A percentile compares a stretch with the other conserved stretches of the same genome.
These are phyloP conservation scores for Tinea trinotella DNA, from an alignment of 2,888 invertebrate genomes.

Conservation along the genomic window DNA sequence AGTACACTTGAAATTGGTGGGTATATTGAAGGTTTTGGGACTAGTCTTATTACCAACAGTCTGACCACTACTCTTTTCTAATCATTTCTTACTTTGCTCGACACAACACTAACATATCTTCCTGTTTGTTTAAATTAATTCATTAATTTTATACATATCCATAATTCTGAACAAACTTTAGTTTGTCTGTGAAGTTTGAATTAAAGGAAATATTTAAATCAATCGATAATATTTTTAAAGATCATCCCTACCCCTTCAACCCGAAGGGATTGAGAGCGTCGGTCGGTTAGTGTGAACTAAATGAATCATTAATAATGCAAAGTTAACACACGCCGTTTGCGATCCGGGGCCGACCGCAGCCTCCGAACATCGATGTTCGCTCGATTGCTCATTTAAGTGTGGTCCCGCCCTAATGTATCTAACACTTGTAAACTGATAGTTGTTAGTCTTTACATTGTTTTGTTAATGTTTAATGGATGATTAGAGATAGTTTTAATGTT, in stretches of 20 bases:
- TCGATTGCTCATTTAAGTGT: conserved; percentile 25
- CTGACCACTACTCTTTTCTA: too few relatives aligned
- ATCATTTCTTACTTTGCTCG: too few relatives aligned
- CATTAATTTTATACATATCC: too few relatives aligned
- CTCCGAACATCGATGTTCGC: conserved; percentile 51
- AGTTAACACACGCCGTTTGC: conserved; percentile 44
- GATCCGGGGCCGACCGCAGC: conserved; percentile 33
- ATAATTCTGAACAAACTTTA: too few relatives aligned
- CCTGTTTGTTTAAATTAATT: too few relatives aligned
- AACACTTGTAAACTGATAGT: conserved; percentile 11
- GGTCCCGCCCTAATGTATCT: conserved; percentile 18
- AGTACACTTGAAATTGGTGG: too few relatives aligned
- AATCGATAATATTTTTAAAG: not conserved
- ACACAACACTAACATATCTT: too few relatives aligned
- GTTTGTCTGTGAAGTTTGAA: too few relatives aligned
- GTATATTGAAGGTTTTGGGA: too few relatives aligned
- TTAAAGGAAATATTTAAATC: not conserved
- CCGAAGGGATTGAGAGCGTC: conserved; percentile 59
- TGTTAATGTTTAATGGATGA: not conserved
- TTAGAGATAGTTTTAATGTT: not conserved
- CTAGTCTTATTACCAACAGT: too few relatives aligned
- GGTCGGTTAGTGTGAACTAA: conserved; percentile 70
- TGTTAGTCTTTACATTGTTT: conserved; percentile 1
- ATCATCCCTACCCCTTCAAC: conserved; percentile 38
- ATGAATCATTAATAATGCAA: conserved; percentile 72